Conservation (phyloP, 2,797 vertebrate genomes). For the Hippopotamyrus pictus region DNA sequence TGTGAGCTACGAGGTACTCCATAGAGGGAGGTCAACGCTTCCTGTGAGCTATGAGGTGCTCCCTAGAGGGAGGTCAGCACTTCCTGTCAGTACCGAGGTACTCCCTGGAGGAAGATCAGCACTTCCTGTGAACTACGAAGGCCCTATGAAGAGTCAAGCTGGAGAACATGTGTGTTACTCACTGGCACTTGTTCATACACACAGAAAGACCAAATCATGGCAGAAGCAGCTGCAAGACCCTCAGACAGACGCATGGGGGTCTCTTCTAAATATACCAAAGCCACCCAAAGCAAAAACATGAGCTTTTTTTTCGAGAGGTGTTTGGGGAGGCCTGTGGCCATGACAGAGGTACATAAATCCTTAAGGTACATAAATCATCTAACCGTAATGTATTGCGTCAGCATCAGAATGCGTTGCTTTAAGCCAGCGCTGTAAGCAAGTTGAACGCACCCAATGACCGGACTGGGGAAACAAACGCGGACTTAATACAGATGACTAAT, state of each 20-base stretch:
- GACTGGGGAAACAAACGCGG: too few species aligned
- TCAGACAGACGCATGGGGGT: background rate
- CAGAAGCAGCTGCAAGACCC: background rate
- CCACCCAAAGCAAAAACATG: background rate
- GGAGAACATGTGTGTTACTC: background rate
- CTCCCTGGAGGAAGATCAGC: background rate
- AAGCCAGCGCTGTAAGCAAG: too few species aligned
- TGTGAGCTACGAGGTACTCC: background rate
- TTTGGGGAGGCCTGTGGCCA: background rate
- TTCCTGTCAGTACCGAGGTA: background rate
- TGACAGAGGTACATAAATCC: background rate
- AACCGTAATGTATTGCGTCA: too few species aligned
- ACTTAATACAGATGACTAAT: too few species aligned
- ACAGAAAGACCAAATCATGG: background rate
- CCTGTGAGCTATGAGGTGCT: background rate
- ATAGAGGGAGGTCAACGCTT: background rate
- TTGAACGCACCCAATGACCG: too few species aligned
- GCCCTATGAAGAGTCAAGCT: background rate
- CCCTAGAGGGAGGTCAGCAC: background rate
- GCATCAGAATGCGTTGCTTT: too few species aligned
- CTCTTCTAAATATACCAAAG: background rate
- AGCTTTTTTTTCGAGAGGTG: background rate
- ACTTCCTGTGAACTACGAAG: background rate
- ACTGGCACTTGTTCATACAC: background rate
- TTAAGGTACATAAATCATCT: slow-evolving; percentile 7